Conservation (phyloP, 2,113 vertebrate species). For the Semicossyphus pulcher region DNA sequence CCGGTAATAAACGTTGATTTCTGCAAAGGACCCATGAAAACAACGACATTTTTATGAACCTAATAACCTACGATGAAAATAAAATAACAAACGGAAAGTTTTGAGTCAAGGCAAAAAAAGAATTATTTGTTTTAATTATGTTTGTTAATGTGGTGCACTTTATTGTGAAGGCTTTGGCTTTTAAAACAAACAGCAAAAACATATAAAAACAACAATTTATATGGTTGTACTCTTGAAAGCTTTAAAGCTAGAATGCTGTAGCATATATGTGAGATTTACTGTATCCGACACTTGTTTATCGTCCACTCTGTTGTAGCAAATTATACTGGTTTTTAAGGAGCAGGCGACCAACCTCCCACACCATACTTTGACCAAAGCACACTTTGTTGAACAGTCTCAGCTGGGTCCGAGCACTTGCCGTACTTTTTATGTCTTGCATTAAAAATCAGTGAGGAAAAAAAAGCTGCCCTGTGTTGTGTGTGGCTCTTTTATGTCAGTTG, state of each 20-base stretch:
- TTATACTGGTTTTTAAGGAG: neutral
- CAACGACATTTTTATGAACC: no score
- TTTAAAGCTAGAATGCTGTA: no score
- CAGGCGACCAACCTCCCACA: neutral
- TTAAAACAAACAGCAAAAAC: neutral
- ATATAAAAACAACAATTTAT: neutral
- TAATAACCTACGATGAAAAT: no score
- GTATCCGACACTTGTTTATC: neutral
- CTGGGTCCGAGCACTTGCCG: neutral
- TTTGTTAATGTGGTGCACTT: no score
- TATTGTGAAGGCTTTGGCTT: neutral
- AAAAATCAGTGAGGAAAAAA: conserved; percentile 17
- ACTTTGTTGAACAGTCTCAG: neutral
- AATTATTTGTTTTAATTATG: no score
- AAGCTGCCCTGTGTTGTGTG: conserved; percentile 6
- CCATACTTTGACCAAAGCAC: neutral
- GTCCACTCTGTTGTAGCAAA: conserved; percentile 6
- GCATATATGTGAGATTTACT: neutral
- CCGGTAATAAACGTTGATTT: no score
- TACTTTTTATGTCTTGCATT: conserved; percentile 1
- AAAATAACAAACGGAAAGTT: no score
- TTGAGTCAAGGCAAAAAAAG: no score
- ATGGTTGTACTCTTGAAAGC: neutral
- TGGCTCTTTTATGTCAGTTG: conserved; percentile 57
- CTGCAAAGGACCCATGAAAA: no score